These are phyloP conservation scores for Galaxias olidus DNA, from an alignment of 2,797 vertebrate genomes.

Conservation along the genomic window DNA sequence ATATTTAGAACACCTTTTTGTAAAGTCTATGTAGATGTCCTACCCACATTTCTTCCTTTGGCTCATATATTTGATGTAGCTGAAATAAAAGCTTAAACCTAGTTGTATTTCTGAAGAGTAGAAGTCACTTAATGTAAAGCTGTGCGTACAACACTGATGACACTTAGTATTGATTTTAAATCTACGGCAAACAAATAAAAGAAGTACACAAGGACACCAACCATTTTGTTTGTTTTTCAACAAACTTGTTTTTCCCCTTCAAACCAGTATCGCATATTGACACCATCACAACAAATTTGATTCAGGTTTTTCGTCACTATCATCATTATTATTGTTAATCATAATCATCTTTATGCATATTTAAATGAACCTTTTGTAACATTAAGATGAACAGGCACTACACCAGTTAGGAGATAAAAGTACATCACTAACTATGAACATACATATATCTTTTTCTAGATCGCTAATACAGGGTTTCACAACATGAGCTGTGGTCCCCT, in stretches of 20 bases:
- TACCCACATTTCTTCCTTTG: no score
- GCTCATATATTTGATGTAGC: no score
- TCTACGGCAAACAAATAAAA: neutral
- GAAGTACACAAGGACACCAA: constrained; percentile 57
- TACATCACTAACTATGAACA: constrained; percentile 82
- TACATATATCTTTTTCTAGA: constrained; percentile 75
- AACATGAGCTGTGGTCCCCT: constrained; percentile 64
- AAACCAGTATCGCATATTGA: constrained; percentile 76
- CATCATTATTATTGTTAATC: constrained; percentile 68
- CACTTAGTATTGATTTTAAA: neutral
- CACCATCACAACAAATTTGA: constrained; percentile 76
- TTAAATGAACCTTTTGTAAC: constrained; percentile 79
- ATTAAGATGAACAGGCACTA: constrained; percentile 84
- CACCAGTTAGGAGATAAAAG: constrained; percentile 82
- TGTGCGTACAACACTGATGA: no score
- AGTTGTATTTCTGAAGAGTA: no score
- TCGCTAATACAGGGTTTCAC: constrained; percentile 72
- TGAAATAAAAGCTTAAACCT: no score
- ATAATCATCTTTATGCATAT: constrained; percentile 80
- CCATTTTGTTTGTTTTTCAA: constrained; percentile 56
- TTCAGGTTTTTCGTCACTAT: constrained; percentile 63
- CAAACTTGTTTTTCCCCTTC: constrained; percentile 74
- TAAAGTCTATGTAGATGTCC: no score
- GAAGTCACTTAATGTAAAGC: no score
- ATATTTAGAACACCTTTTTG: neutral